Base-by-base conservation (phyloP, 2,113 vertebrate genomes). In the Struthidea cinerea region DNA sequence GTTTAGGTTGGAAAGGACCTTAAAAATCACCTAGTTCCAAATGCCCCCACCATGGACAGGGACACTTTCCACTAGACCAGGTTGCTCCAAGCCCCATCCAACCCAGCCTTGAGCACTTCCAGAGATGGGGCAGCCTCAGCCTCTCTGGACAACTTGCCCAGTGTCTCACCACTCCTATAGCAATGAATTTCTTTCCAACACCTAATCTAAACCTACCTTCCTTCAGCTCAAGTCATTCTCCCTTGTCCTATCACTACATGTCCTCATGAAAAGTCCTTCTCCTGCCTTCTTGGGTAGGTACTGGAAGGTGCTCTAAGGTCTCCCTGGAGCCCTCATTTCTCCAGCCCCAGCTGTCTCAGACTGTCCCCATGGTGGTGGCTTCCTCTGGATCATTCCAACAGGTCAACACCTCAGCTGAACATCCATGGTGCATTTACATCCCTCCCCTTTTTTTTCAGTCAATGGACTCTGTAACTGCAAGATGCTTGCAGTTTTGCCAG, bases 391-490 rank as follows among this genome's bases (percentile, higher is more conserved):
- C 2, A 0, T 37, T 33, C 47, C 35, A 55, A 16, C 16, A 27
- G 11, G 16, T 41, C 39, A 47, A 23, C 6, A 22, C 14, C 30
- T 35, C 26, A 61, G 6, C 9, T 76, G 30, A 69, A 27, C 24
- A 26, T 46, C 16, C 41, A 64, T 24, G 27, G 8, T 74, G 5
- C n/a, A 80, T 42, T 68, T 85, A 65, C 7, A n/a, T 16, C 4
- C 2, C 1, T 0, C 3, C 2, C 10, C 33, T 4, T 60, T 74
- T 60, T 39, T 5, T 69, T 37, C 7, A 60, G 26, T 7, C 56
- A 32, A 13, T 44, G 33, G 15, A 39, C 8, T 59, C 10, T 52
- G 1, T n/a, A 26, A 46, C 3, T 61, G 61, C 68, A 74, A 67
- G 17, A 26, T 53, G 77, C 39, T 65, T 85, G 12, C 30, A 70